Conservation (phyloP, 2,113 vertebrate genomes). For the Mormyrus iriodes region DNA sequence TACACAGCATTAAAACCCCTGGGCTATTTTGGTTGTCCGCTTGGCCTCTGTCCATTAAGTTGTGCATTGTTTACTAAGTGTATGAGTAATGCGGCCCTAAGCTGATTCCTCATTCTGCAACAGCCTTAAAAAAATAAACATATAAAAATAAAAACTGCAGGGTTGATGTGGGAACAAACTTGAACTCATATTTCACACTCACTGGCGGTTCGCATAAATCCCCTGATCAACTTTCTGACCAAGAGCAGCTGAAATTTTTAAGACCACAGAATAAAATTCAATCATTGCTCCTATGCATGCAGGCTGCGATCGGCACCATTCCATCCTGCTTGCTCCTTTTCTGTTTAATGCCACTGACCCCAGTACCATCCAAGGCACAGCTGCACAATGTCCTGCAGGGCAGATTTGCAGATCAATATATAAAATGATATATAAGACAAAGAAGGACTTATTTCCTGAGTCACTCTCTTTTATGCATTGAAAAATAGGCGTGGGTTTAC, state of each 20-base stretch:
- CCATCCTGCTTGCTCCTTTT: not conserved
- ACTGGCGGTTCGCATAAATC: not conserved
- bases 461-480: not conserved
- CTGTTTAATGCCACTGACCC: not conserved
- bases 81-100: slow-evolving; percentile 5
- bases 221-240: not conserved
- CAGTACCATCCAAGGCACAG: not conserved
- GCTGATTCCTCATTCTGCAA: not conserved
- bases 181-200: slow-evolving; percentile 1
- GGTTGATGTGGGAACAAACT: not conserved
- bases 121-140: not conserved
- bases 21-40: slow-evolving; percentile 15
- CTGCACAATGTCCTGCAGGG: not conserved
- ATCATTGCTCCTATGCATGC: not conserved
- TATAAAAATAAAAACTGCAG: not conserved
- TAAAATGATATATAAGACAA: not conserved
- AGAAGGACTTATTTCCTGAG: not conserved
- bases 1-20: slow-evolving; percentile 21
- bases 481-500: not conserved
- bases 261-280: not conserved
- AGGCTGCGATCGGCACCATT: not conserved
- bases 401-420: not conserved
- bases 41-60: not conserved
- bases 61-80: slow-evolving; percentile 2
- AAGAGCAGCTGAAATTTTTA: not conserved